Evolutionary conservation across 2,888 invertebrate genomes (phyloP).

Genomic region (Caenorhabditis sp.): DNA sequence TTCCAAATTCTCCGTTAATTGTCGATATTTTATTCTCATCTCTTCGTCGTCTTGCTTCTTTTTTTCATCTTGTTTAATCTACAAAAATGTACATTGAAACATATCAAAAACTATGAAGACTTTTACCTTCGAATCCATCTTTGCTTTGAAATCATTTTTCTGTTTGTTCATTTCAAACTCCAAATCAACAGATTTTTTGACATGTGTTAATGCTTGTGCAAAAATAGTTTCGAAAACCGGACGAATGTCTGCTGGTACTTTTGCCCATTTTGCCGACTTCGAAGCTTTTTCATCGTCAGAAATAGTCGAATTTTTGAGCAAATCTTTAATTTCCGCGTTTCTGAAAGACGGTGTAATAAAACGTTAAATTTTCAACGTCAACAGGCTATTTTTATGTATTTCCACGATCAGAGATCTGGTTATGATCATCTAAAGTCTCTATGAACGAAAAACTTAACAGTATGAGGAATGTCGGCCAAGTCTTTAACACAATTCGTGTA

Average conservation of each 20-base stretch:
- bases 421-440: not conserved
- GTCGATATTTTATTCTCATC: constrained; percentile 5
- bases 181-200: constrained; percentile 23
- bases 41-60: constrained; percentile 24
- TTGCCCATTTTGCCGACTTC: constrained; percentile 22
- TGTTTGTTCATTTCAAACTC: constrained; percentile 16
- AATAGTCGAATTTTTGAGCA: constrained; percentile 26
- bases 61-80: constrained; percentile 18
- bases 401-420: not conserved
- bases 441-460: not conserved
- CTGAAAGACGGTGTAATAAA: not conserved
- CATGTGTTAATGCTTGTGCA: constrained; percentile 14
- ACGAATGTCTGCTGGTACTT: constrained; percentile 24
- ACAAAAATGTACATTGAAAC: too few relatives aligned
- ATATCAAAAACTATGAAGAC: too few relatives aligned
- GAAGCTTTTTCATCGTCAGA: constrained; percentile 9
- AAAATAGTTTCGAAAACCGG: constrained; percentile 19
- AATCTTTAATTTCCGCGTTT: constrained; percentile 37
- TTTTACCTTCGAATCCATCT: constrained; percentile 6
- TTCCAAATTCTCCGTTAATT: constrained; percentile 16
- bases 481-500: not conserved
- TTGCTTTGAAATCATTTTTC: constrained; percentile 13
- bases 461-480: not conserved
- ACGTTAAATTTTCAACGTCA: not conserved
- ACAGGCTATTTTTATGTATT: not conserved